Conservation (phyloP, 2,797 vertebrate species). For the Holocentrus rufus region DNA sequence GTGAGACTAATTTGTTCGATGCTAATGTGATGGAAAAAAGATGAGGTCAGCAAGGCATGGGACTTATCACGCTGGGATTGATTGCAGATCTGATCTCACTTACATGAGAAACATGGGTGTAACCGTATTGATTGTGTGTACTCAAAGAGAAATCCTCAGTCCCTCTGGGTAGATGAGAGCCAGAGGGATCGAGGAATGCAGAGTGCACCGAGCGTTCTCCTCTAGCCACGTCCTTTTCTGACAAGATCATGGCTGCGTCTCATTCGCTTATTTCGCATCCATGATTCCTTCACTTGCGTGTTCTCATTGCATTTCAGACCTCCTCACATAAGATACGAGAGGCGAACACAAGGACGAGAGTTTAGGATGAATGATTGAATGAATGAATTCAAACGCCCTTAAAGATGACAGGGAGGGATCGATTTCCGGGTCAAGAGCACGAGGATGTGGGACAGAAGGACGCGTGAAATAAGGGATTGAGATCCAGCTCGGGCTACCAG, state of each 20-base stretch:
- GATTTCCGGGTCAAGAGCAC: too few species aligned
- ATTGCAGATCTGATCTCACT: slow-evolving; percentile 79
- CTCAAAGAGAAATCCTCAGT: slow-evolving; percentile 63
- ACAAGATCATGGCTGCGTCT: slow-evolving; percentile 59
- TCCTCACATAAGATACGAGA: too few species aligned
- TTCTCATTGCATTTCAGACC: too few species aligned
- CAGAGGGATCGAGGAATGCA: slow-evolving; percentile 11
- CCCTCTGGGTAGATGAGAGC: slow-evolving; percentile 64
- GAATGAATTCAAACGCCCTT: too few species aligned
- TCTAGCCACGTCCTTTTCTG: slow-evolving; percentile 60
- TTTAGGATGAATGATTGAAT: too few species aligned
- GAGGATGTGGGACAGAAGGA: too few species aligned
- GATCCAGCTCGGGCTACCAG: slow-evolving; percentile 48
- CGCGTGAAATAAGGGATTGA: too few species aligned
- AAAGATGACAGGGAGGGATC: too few species aligned
- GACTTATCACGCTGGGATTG: slow-evolving; percentile 72
- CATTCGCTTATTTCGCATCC: too few species aligned
- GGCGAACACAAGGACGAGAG: too few species aligned
- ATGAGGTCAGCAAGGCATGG: slow-evolving; percentile 71
- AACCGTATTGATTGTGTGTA: slow-evolving; percentile 74
- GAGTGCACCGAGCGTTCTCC: slow-evolving; percentile 68
- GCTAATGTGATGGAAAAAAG: slow-evolving; percentile 75
- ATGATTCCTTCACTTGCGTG: too few species aligned
- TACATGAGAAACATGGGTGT: slow-evolving; percentile 77
- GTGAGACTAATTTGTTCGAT: slow-evolving; percentile 68